Evolutionary conservation across 2,797 vertebrate species (phyloP), one percentile per base, ranked within the genome.

Genomic region (Smutsia gigantea): DNA sequence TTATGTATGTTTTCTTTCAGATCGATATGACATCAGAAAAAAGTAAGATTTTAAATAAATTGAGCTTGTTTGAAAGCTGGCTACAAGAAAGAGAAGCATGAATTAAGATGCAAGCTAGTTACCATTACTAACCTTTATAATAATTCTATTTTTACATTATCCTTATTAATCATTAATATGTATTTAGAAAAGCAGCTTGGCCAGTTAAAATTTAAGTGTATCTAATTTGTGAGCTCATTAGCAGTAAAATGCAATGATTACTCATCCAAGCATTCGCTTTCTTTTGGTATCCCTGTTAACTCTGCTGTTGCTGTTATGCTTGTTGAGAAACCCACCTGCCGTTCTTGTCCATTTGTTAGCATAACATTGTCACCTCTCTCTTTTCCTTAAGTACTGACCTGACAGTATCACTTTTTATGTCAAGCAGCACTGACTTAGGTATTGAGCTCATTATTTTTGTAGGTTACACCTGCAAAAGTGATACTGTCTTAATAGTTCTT

Each of bases 11-110:
- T 98, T 97, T 98, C 97, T 99, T 99, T 85, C 99, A 99, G 99
- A 99, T 98, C 98, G 99, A 98, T 98, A 98, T 99, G 98, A 99
- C 98, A 64, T 99, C 99, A 97, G 99, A 99, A 98, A 99, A 99
- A 99, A 99, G 99, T 99, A 99, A 99, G 99, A 98, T 96, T 98
- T 95, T 97, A 74, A 82, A 25, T 94, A 85, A 91, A 94, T 96
- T 86, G 39, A 97, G 49, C 98, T 97, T 96, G 88, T 98, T 91
- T 97, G 97, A 96, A 97, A 98, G 97, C 93, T 84, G 83, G 55
- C 97, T 98, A 98, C 93, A 91, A 94, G 97, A 97, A 95, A 97
- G 87, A 98, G 92, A 98, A 98, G 98, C 98, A 98, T 98, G 98
- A 97, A 85, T 98, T 96, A 97, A 87, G 97, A 95, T 90, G 90